Conservation (phyloP, 2,113 vertebrate genomes). For the Dipodomys ordii region DNA sequence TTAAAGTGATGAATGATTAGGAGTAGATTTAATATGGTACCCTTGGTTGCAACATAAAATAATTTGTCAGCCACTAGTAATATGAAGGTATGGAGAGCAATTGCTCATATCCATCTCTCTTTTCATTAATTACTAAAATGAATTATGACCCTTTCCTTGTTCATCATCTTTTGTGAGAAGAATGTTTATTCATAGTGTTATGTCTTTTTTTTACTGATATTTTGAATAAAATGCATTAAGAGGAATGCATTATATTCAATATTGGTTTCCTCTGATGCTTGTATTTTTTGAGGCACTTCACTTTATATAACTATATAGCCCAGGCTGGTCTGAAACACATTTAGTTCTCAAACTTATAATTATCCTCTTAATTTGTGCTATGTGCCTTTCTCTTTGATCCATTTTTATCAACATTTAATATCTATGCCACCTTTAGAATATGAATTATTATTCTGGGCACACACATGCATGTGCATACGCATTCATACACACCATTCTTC, state of each 20-base stretch:
- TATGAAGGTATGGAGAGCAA: neutral
- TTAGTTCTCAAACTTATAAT: too few relatives aligned
- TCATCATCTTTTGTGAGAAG: constrained; percentile 24
- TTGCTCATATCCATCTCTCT: neutral
- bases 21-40: constrained; percentile 37
- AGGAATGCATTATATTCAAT: constrained; percentile 5
- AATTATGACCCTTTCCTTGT: neutral
- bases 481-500: neutral
- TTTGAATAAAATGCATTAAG: constrained; percentile 30
- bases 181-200: constrained; percentile 26
- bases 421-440: neutral
- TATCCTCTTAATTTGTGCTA: too few relatives aligned
- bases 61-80: neutral
- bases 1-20: constrained; percentile 40
- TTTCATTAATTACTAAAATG: constrained; percentile 43
- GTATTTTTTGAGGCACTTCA: too few relatives aligned
- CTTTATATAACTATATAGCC: too few relatives aligned
- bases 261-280: neutral
- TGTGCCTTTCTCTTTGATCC: too few relatives aligned
- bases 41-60: constrained; percentile 28
- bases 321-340: too few relatives aligned
- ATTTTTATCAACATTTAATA: neutral
- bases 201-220: constrained; percentile 39
- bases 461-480: too few relatives aligned
- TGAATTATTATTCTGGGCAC: neutral